A percentile compares a stretch with the other conserved stretches of the same genome.
Evolutionary conservation across 1,140 invertebrate species (phyloP).

Genomic region (Lordiphosa collinella): DNA sequence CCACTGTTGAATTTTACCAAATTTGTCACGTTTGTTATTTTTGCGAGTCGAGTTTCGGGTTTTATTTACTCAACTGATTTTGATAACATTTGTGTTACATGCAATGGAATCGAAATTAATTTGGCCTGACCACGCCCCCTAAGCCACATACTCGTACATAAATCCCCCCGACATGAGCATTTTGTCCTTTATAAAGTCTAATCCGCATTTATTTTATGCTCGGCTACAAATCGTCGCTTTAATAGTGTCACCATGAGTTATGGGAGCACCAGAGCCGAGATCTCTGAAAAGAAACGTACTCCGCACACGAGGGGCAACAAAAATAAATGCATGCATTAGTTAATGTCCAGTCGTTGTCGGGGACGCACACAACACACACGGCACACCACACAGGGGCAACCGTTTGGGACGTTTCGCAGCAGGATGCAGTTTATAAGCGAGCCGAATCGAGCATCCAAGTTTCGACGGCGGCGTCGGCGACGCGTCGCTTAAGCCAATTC

Average conservation of each 20-base stretch:
- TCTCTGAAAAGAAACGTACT: slow-evolving; percentile 2
- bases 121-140: slow-evolving; percentile 7
- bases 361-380: too few species aligned
- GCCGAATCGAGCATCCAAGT: slow-evolving; percentile 59
- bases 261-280: slow-evolving; percentile 43
- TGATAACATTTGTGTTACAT: slow-evolving; percentile 79
- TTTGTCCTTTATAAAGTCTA: slow-evolving; percentile 80
- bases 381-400: slow-evolving; percentile 40
- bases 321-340: slow-evolving; percentile 77
- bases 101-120: slow-evolving; percentile 62
- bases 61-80: slow-evolving; percentile 79
- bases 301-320: slow-evolving; percentile 42
- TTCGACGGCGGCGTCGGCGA: slow-evolving; percentile 23
- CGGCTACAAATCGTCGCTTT: slow-evolving; percentile 80
- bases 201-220: slow-evolving; percentile 80
- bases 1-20: slow-evolving; percentile 78
- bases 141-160: slow-evolving; percentile 61
- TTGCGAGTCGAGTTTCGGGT: slow-evolving; percentile 54
- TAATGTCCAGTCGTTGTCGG: slow-evolving; percentile 68
- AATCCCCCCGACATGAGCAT: slow-evolving; percentile 74
- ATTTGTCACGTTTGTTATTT: slow-evolving; percentile 79
- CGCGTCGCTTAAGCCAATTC: slow-evolving; percentile 72
- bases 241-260: slow-evolving; percentile 79
- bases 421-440: slow-evolving; percentile 76
- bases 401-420: slow-evolving; percentile 58